These are phyloP conservation scores for Stenodema calcarata DNA, from an alignment of 2,888 invertebrate species.

Conservation along the genomic window DNA sequence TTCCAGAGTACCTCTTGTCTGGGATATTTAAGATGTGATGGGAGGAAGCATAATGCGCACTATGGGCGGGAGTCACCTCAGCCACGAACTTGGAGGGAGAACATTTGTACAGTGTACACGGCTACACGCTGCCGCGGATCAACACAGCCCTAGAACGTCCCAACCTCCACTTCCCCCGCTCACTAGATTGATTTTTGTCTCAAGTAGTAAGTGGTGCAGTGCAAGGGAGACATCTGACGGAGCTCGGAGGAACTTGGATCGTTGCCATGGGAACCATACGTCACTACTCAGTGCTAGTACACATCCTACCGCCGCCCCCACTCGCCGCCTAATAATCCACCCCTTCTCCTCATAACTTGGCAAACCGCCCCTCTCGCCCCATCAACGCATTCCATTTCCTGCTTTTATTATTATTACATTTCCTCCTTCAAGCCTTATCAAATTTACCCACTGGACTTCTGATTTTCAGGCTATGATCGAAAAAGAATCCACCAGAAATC, in stretches of 20 bases:
- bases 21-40: background rate
- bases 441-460: too few relatives aligned
- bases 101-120: background rate
- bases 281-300: conserved; percentile 46
- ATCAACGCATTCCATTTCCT: background rate
- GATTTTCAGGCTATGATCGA: too few relatives aligned
- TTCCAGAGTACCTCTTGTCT: conserved; percentile 42
- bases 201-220: conserved; percentile 39
- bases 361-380: conserved; percentile 13
- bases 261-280: conserved; percentile 49
- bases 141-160: conserved; percentile 3
- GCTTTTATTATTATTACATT: background rate
- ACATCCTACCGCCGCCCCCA: conserved; percentile 30
- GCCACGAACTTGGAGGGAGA: background rate
- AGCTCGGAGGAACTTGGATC: conserved; percentile 10
- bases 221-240: conserved; percentile 34
- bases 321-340: conserved; percentile 20
- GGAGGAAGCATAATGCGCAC: conserved; percentile 4
- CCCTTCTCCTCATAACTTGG: conserved; percentile 6
- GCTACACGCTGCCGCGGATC: conserved; percentile 11
- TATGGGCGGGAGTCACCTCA: conserved; percentile 9
- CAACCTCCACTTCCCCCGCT: conserved; percentile 49
- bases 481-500: too few relatives aligned
- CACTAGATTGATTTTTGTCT: conserved; percentile 56
- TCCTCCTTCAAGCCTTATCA: background rate